A percentile compares a stretch with the other conserved stretches of the same genome.
Evolutionary conservation across 2,113 vertebrate species (phyloP).

Genomic region (Saccopteryx leptura): DNA sequence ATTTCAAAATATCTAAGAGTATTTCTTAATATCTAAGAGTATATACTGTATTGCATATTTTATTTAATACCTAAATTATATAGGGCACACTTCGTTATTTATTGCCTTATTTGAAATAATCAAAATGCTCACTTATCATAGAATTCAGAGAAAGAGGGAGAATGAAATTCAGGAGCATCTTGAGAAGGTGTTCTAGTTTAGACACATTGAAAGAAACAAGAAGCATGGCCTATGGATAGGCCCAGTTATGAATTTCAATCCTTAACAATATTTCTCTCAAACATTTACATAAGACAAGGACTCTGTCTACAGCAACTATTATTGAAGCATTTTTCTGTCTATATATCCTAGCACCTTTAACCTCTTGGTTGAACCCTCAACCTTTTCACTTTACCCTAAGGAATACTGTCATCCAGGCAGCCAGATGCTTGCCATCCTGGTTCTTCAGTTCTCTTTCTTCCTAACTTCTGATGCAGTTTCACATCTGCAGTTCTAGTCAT

Average conservation of each 20-base stretch:
- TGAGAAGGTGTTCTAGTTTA: neutral
- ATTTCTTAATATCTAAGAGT: neutral
- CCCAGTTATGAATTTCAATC: neutral
- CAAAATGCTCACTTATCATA: neutral
- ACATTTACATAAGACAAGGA: neutral
- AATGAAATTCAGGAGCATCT: neutral
- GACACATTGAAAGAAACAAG: neutral
- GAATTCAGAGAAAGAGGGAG: neutral
- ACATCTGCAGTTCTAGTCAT: neutral
- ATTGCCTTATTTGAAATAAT: neutral
- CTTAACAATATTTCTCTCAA: neutral
- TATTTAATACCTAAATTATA: neutral
- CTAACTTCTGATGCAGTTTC: neutral
- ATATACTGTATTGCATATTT: neutral
- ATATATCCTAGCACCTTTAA: neutral
- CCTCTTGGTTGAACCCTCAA: neutral
- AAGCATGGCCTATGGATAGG: neutral
- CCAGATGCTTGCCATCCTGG: neutral
- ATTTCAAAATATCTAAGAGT: neutral
- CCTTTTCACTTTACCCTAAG: neutral
- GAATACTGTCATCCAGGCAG: neutral
- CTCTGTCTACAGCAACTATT: neutral
- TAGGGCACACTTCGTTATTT: neutral
- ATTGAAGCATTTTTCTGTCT: neutral
- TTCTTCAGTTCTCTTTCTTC: neutral